These are phyloP conservation scores for Octopus sinensis DNA, from an alignment of 1,140 invertebrate species.

Conservation along the genomic window DNA sequence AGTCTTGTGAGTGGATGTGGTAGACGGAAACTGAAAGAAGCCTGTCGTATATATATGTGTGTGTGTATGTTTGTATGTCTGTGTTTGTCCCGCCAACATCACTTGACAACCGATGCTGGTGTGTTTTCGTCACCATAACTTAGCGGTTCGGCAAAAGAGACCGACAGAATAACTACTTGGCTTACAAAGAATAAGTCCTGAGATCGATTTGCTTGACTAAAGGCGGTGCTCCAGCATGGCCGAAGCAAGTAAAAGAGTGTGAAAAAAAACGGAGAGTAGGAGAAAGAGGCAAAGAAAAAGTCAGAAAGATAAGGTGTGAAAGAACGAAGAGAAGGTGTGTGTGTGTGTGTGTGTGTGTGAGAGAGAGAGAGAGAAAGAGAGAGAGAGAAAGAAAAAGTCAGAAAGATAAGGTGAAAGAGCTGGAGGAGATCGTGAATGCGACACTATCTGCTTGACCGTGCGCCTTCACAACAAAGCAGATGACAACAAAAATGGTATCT, in stretches of 20 bases:
- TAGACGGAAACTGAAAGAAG: no score
- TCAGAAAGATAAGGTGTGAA: constrained; percentile 1
- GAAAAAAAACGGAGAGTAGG: constrained; percentile 1
- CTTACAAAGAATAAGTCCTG: no score
- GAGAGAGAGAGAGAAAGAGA: not conserved
- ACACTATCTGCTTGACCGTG: not conserved
- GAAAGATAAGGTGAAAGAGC: not conserved
- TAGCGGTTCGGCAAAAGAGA: no score
- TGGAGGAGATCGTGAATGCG: not conserved
- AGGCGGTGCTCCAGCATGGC: no score
- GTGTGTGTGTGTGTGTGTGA: not conserved
- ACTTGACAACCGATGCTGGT: no score
- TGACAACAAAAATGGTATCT: constrained; percentile 24
- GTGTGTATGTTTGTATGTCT: no score
- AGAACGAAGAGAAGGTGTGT: not conserved
- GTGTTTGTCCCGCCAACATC: no score
- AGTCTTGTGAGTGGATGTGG: no score
- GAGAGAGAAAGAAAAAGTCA: not conserved
- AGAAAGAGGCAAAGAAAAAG: constrained; percentile 14
- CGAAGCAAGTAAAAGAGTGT: not conserved
- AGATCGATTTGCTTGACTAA: no score
- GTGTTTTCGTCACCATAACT: no score
- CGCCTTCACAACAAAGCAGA: not conserved
- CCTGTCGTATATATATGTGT: no score
- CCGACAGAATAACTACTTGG: no score